phyloP scores from a whole-genome alignment of 2,888 invertebrate species.

The Melangyna quadrimaculata region DNA sequence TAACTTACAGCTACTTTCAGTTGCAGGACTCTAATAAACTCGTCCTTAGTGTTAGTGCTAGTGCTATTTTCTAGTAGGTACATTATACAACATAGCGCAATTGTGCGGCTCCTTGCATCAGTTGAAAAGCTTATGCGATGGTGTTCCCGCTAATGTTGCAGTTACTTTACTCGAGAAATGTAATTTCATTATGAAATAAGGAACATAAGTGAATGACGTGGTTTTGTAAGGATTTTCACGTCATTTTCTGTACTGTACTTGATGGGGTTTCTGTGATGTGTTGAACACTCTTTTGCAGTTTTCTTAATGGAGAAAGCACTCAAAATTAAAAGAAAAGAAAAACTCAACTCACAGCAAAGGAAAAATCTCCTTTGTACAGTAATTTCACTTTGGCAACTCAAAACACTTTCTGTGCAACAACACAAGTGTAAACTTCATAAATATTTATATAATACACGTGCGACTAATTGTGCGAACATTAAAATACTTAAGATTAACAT shows the following conservation, averaged over 20 bases:
- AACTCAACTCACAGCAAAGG: not conserved
- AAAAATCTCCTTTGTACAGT: not conserved
- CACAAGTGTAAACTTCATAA: not conserved
- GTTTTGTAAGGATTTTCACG: constrained; percentile 45
- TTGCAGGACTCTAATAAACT: constrained; percentile 45
- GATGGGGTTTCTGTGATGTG: constrained; percentile 35
- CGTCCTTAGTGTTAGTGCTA: not conserved
- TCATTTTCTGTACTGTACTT: constrained; percentile 57
- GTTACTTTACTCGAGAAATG: constrained; percentile 48
- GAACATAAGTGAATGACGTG: constrained; percentile 64
- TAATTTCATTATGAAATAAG: constrained; percentile 66
- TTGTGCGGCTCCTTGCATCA: not conserved
- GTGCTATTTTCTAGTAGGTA: not conserved
- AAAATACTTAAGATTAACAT: not conserved
- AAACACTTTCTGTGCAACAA: not conserved
- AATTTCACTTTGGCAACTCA: constrained; percentile 1
- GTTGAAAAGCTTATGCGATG: constrained; percentile 22
- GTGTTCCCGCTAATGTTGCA: constrained; percentile 36
- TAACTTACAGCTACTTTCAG: constrained; percentile 59
- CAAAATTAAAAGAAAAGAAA: not conserved
- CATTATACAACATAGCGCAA: not conserved
- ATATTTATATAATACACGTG: constrained; percentile 12
- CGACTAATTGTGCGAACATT: constrained; percentile 31
- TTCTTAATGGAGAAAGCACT: not conserved
- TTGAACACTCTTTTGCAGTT: constrained; percentile 20